phyloP scores from a whole-genome alignment of 2,888 invertebrate species.

The Frankliniella intonsa region DNA sequence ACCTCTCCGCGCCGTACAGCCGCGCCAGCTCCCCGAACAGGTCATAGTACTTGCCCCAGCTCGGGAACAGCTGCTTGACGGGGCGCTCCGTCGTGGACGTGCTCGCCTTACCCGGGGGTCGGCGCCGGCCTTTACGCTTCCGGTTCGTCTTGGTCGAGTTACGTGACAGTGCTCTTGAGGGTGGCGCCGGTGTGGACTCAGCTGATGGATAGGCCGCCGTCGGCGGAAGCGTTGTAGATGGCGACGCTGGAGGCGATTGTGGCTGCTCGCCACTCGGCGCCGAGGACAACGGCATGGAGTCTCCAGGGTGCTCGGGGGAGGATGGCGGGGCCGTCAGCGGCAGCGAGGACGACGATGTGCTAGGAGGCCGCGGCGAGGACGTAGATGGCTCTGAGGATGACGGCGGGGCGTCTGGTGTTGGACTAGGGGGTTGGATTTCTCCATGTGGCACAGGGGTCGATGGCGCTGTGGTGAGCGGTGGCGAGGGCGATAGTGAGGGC shows the following conservation, averaged over 20 bases:
- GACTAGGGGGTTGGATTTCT: no score
- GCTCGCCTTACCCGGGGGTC: background rate
- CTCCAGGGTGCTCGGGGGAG: no score
- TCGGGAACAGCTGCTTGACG: slow-evolving; percentile 5
- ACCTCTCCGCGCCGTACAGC: background rate
- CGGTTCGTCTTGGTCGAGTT: background rate
- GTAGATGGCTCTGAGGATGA: background rate
- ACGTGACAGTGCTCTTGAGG: no score
- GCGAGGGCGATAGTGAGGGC: background rate
- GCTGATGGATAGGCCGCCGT: no score
- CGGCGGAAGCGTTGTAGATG: no score
- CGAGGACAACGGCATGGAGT: no score
- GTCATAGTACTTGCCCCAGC: slow-evolving; percentile 11
- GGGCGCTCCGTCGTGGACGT: background rate
- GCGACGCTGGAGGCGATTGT: no score
- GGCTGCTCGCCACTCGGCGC: no score
- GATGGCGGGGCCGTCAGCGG: no score
- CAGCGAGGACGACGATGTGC: no score
- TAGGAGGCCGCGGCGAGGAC: background rate
- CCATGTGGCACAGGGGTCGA: background rate
- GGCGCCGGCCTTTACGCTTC: background rate
- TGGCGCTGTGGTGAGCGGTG: background rate
- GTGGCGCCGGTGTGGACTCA: no score
- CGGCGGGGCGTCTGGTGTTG: background rate
- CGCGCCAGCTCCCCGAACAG: background rate